Conservation (phyloP, 2,113 vertebrate species). For the Conger conger region DNA sequence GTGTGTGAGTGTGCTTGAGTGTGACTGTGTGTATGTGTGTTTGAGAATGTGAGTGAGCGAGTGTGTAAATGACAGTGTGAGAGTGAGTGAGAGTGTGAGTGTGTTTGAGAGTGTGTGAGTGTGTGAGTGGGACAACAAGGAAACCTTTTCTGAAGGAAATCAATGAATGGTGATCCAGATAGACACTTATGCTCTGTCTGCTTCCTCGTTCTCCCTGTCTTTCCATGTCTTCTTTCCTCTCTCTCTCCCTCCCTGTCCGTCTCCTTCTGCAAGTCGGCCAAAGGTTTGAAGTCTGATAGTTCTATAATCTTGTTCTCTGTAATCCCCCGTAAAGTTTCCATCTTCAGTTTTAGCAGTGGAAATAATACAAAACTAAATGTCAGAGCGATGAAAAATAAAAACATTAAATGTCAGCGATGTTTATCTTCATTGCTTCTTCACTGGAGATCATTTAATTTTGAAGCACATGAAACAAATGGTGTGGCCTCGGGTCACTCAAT, state of each 20-base stretch:
- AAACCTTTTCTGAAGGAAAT: too few relatives aligned
- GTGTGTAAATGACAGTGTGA: too few relatives aligned
- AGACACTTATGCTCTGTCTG: background rate
- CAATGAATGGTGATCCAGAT: background rate
- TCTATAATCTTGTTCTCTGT: background rate
- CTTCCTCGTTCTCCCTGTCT: background rate
- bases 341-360: background rate
- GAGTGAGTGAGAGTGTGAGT: too few relatives aligned
- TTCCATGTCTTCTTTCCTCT: background rate
- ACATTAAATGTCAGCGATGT: background rate
- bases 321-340: background rate
- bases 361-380: background rate
- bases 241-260: background rate
- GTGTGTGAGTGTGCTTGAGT: too few relatives aligned
- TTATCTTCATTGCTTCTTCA: background rate
- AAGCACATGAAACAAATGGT: background rate
- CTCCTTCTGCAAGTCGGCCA: background rate
- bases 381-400: background rate
- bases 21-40: too few relatives aligned
- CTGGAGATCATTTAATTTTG: background rate
- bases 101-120: too few relatives aligned
- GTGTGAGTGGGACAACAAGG: too few relatives aligned
- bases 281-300: background rate
- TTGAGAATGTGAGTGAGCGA: too few relatives aligned
- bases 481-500: background rate